These are phyloP conservation scores for Condylura cristata DNA, from an alignment of 2,113 vertebrate species.

Conservation along the genomic window DNA sequence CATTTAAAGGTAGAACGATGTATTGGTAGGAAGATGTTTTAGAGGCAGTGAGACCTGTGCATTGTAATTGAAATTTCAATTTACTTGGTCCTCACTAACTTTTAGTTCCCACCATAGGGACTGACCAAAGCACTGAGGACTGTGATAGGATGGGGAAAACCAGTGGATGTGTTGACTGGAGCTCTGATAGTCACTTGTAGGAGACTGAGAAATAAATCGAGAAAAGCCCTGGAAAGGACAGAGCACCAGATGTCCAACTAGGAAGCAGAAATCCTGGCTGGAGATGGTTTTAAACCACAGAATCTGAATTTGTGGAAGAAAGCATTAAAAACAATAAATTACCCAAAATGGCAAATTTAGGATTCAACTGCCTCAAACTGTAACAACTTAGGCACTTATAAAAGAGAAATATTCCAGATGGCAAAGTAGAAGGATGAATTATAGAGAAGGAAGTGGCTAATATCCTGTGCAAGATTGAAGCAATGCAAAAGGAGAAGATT, in stretches of 20 bases:
- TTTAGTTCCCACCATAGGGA: not conserved
- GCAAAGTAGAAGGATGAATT: constrained; percentile 68
- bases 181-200: not conserved
- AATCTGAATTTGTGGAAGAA: constrained; percentile 67
- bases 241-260: constrained; percentile 46
- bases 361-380: constrained; percentile 63
- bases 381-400: constrained; percentile 64
- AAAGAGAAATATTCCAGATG: constrained; percentile 74
- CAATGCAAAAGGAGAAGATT: constrained; percentile 15
- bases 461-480: constrained; percentile 62
- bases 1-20: not conserved
- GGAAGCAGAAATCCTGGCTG: constrained; percentile 56
- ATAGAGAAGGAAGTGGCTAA: constrained; percentile 64
- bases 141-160: not conserved
- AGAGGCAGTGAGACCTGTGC: not conserved
- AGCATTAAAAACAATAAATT: constrained; percentile 75
- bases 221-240: constrained; percentile 37
- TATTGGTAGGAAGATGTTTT: not conserved
- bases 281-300: constrained; percentile 57
- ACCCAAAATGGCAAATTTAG: constrained; percentile 64
- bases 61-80: not conserved
- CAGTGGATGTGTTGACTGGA: not conserved
- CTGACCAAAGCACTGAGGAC: not conserved
- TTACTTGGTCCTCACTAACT: not conserved
- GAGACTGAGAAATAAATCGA: constrained; percentile 27